These are phyloP conservation scores for Trypoxylon attenuatum DNA, from an alignment of 2,888 invertebrate species.

Conservation along the genomic window DNA sequence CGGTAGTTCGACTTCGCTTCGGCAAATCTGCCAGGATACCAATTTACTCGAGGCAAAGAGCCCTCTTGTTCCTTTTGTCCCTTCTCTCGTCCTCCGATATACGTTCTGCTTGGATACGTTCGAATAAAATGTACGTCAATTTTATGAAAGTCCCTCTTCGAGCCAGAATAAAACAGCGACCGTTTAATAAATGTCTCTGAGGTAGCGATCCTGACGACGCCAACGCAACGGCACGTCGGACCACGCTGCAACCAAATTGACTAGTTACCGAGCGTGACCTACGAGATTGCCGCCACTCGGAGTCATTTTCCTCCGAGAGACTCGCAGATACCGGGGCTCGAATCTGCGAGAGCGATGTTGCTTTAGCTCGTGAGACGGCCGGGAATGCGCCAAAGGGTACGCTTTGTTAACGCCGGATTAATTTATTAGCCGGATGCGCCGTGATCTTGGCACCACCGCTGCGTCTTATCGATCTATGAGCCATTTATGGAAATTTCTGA, in stretches of 20 bases:
- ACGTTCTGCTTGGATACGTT: slow-evolving; percentile 6
- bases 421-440: slow-evolving; percentile 29
- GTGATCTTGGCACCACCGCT: slow-evolving; percentile 26
- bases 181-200: slow-evolving; percentile 11
- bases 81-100: slow-evolving; percentile 5
- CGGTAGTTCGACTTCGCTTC: slow-evolving; percentile 20
- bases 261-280: too few species aligned
- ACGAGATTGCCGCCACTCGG: too few species aligned
- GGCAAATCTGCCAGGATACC: slow-evolving; percentile 33
- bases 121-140: slow-evolving; percentile 27
- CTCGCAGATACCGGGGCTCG: too few species aligned
- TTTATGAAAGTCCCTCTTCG: slow-evolving; percentile 9
- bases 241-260: too few species aligned
- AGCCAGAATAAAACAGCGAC: neutral
- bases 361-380: too few species aligned
- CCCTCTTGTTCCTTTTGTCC: slow-evolving; percentile 16
- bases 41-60: slow-evolving; percentile 50
- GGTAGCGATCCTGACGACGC: neutral
- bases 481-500: too few species aligned
- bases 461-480: slow-evolving; percentile 20
- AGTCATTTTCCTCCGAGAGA: too few species aligned
- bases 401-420: slow-evolving; percentile 43
- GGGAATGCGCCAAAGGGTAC: slow-evolving; percentile 26
- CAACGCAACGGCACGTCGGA: neutral
- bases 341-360: too few species aligned